Conservation (phyloP, 2,888 invertebrate species). For the Drosophila nr. medialis region DNA sequence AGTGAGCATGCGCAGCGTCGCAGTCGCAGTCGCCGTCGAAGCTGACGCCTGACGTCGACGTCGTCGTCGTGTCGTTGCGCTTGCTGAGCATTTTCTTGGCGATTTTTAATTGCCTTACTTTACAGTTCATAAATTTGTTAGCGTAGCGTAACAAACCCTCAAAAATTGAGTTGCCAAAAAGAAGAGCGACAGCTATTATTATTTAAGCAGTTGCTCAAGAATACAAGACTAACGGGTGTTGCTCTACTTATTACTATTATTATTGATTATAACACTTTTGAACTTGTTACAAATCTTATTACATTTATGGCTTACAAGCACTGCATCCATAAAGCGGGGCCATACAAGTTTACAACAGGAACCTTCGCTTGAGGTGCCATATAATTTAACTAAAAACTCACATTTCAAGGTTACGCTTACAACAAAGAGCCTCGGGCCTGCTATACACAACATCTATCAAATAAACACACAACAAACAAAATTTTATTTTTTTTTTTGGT, state of each 20-base stretch:
- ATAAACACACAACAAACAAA: constrained; percentile 47
- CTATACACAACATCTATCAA: constrained; percentile 37
- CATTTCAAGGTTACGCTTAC: constrained; percentile 52
- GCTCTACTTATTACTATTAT: constrained; percentile 1
- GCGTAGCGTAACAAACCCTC: constrained; percentile 43
- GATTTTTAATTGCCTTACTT: constrained; percentile 58
- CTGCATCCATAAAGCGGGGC: constrained; percentile 16
- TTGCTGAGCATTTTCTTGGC: constrained; percentile 43
- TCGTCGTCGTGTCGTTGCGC: background rate
- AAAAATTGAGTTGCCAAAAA: constrained; percentile 17
- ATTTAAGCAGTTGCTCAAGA: constrained; percentile 28
- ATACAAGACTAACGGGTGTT: background rate
- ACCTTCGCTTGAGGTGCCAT: constrained; percentile 46
- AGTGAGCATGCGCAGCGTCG: constrained; percentile 54
- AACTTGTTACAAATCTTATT: constrained; percentile 47
- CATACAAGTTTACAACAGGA: constrained; percentile 42
- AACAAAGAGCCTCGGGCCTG: constrained; percentile 26
- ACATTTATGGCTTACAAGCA: constrained; percentile 3
- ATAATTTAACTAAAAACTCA: constrained; percentile 41
- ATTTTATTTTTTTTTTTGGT: constrained; percentile 14
- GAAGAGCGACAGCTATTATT: constrained; percentile 42
- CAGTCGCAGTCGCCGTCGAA: constrained; percentile 3
- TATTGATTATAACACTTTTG: constrained; percentile 45
- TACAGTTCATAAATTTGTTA: constrained; percentile 64
- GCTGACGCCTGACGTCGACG: constrained; percentile 3